Conservation (phyloP, 2,113 vertebrate genomes). For the Dasyornis broadbenti region DNA sequence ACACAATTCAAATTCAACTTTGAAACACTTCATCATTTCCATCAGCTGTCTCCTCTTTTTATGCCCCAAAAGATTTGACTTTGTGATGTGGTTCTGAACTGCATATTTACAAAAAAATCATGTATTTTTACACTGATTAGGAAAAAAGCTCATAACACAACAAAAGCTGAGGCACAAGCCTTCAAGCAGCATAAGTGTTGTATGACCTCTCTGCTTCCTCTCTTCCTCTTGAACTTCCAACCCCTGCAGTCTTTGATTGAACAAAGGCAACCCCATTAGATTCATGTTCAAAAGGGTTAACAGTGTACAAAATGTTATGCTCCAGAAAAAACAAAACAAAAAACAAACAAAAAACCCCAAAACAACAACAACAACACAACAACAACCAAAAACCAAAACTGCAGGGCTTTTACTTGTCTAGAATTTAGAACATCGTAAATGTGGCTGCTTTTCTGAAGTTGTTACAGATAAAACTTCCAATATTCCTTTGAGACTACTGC, state of each 20-base stretch:
- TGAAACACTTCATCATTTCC: neutral
- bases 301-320: neutral
- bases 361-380: no score
- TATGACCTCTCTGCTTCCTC: neutral
- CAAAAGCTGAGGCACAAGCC: neutral
- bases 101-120: neutral
- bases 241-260: neutral
- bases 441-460: neutral
- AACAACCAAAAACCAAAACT: neutral
- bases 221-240: neutral
- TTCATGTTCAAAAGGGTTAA: neutral
- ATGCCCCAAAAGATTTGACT: neutral
- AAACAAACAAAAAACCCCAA: neutral
- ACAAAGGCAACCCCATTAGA: neutral
- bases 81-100: neutral
- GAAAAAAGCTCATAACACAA: neutral
- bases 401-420: neutral
- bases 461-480: slow-evolving; percentile 58
- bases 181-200: neutral
- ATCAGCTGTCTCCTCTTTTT: neutral
- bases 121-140: neutral
- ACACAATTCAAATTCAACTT: neutral
- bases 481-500: slow-evolving; percentile 66
- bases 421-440: neutral
- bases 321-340: neutral